These are phyloP conservation scores for Hemibagrus wyckioides DNA, from an alignment of 2,113 vertebrate genomes.

Conservation along the genomic window DNA sequence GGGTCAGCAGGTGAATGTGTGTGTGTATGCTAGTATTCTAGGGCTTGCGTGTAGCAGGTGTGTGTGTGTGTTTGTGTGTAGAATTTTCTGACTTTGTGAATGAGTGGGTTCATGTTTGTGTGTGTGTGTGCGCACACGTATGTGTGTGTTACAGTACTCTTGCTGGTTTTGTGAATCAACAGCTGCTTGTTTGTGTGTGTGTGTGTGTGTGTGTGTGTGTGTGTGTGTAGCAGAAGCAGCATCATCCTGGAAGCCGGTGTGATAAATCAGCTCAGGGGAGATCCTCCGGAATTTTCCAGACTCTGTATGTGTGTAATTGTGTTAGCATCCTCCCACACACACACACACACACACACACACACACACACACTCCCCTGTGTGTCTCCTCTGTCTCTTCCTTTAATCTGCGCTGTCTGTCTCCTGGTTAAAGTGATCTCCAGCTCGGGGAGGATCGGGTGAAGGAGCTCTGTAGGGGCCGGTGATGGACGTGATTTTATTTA, in stretches of 20 bases:
- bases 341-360: slow-evolving; percentile 1
- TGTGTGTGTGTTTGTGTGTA: too few species aligned
- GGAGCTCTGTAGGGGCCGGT: slow-evolving; percentile 58
- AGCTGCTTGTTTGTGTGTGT: not conserved
- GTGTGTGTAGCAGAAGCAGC: slow-evolving; percentile 24
- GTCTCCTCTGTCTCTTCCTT: slow-evolving; percentile 74
- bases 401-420: slow-evolving; percentile 79
- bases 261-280: slow-evolving; percentile 36
- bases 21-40: not conserved
- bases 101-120: too few species aligned
- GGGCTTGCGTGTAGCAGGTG: not conserved
- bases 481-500: slow-evolving; percentile 66
- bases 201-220: not conserved
- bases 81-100: too few species aligned
- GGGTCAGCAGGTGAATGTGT: not conserved
- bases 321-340: slow-evolving; percentile 74
- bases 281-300: not conserved
- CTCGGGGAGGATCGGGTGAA: slow-evolving; percentile 68
- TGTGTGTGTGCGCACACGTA: not conserved
- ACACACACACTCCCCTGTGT: slow-evolving; percentile 62
- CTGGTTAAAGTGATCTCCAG: slow-evolving; percentile 73
- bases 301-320: slow-evolving; percentile 70
- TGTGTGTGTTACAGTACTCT: not conserved
- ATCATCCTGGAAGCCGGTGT: slow-evolving; percentile 23
- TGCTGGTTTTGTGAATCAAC: not conserved